A percentile compares a stretch with the other conserved stretches of the same genome.
Conservation (phyloP, 2,113 vertebrate genomes). For the Antechinus stuartii region DNA sequence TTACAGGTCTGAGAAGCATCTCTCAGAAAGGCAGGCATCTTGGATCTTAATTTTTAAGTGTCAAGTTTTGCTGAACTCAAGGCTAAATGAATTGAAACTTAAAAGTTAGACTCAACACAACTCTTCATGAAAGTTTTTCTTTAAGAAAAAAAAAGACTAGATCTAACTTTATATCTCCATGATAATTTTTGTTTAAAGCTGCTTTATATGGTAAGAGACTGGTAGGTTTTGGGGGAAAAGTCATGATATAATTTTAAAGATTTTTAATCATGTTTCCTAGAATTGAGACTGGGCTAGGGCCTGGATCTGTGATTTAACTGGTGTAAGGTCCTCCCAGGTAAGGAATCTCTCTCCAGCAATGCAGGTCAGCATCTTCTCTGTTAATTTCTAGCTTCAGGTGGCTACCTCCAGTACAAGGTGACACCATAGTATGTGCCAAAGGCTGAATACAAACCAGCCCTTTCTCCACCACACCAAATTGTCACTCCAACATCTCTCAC, state of each 20-base stretch:
- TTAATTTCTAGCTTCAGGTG: not conserved
- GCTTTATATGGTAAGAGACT: not conserved
- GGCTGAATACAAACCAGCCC: not conserved
- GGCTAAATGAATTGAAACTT: constrained; percentile 68
- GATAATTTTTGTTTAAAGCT: not conserved
- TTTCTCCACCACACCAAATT: not conserved
- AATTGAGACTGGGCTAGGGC: not conserved
- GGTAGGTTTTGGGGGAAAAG: not conserved
- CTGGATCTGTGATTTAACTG: not conserved
- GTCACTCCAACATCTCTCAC: not conserved
- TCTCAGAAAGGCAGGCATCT: constrained; percentile 65
- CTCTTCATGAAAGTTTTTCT: constrained; percentile 50
- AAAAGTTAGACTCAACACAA: constrained; percentile 27
- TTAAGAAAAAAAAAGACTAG: constrained; percentile 19
- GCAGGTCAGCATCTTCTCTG: not conserved
- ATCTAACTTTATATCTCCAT: constrained; percentile 19
- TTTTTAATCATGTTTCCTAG: not conserved
- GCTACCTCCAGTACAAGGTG: not conserved
- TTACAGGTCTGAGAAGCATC: constrained; percentile 74
- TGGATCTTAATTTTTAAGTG: constrained; percentile 75
- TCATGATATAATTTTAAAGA: not conserved
- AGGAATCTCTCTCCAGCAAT: not conserved
- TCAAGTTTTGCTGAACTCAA: constrained; percentile 66
- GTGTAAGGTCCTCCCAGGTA: not conserved
- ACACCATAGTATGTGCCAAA: not conserved